Evolutionary conservation across 2,797 vertebrate genomes (phyloP).

Genomic region (Pantherophis alleghaniensis): DNA sequence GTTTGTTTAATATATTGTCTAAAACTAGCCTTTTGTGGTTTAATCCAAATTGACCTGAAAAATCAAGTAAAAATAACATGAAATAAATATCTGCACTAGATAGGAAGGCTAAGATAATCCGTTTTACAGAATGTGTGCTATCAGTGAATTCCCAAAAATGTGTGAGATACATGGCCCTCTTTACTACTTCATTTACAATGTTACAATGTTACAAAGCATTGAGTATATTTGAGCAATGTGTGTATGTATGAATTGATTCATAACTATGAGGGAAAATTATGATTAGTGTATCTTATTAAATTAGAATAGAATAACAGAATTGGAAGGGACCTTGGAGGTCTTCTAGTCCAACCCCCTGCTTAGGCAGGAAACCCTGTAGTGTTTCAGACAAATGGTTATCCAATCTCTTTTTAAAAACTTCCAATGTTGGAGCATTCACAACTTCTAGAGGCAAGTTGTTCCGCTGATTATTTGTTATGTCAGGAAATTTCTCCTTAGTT

Average conservation of each 20-base stretch:
- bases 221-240: not conserved
- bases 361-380: no score
- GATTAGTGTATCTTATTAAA: not conserved
- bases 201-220: not conserved
- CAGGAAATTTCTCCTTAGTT: no score
- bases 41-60: not conserved
- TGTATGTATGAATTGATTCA: not conserved
- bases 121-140: not conserved
- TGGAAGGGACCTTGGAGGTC: no score
- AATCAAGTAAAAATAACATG: not conserved
- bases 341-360: no score
- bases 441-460: no score
- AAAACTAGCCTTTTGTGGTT: not conserved
- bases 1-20: not conserved
- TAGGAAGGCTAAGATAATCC: not conserved
- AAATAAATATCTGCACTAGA: not conserved
- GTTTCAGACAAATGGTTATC: no score
- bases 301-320: not conserved
- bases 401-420: no score
- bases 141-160: not conserved
- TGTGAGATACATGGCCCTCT: not conserved
- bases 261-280: not conserved
- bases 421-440: no score
- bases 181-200: not conserved
- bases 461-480: no score